Conservation (phyloP, 2,888 invertebrate genomes). For the Eupithecia insigniata region DNA sequence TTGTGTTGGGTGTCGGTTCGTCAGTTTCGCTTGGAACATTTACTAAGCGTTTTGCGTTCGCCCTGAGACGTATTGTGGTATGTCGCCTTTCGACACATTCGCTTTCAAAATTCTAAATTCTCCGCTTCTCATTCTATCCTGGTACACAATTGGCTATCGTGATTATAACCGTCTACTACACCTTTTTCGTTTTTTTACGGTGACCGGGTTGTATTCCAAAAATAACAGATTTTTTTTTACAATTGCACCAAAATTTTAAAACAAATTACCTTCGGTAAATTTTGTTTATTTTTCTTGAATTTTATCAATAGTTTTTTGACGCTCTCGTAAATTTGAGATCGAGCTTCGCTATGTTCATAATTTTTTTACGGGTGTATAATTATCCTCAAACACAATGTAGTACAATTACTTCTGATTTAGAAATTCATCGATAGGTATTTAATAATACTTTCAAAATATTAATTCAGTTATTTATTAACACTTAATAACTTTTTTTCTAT, state of each 20-base stretch:
- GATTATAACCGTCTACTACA: slow-evolving; percentile 40
- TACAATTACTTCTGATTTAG: neutral
- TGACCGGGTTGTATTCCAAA: slow-evolving; percentile 44
- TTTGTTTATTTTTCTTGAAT: neutral
- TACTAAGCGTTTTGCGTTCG: slow-evolving; percentile 40
- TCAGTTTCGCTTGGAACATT: slow-evolving; percentile 34
- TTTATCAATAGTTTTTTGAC: neutral
- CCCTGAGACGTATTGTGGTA: slow-evolving; percentile 36
- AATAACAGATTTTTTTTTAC: neutral
- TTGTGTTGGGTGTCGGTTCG: slow-evolving; percentile 25
- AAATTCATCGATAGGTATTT: neutral
- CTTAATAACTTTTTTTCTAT: neutral
- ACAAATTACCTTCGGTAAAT: neutral
- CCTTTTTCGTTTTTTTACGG: slow-evolving; percentile 27
- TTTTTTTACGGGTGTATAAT: neutral
- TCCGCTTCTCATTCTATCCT: slow-evolving; percentile 45
- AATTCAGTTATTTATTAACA: neutral
- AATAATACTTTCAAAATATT: neutral
- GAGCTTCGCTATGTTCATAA: neutral
- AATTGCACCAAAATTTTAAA: neutral
- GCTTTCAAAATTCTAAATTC: slow-evolving; percentile 46
- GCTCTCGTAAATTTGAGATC: neutral
- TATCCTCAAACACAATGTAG: neutral
- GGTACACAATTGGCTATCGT: slow-evolving; percentile 53
- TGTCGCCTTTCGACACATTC: slow-evolving; percentile 28